These are phyloP conservation scores for Abramis brama DNA, from an alignment of 2,113 vertebrate species.

Conservation along the genomic window DNA sequence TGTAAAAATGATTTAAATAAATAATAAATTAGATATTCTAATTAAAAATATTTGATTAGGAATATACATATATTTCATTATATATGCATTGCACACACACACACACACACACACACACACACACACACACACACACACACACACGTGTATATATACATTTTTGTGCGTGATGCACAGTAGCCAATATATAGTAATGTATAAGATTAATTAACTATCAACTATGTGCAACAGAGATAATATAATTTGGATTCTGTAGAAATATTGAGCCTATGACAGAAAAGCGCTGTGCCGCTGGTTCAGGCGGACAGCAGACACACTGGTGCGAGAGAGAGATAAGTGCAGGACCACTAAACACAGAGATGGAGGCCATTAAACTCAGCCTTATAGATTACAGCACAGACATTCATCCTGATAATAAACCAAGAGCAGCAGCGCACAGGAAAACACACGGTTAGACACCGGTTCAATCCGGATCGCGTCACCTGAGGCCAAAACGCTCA, in stretches of 20 bases:
- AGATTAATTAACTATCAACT: neutral
- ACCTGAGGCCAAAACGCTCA: neutral
- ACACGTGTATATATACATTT: too few species aligned
- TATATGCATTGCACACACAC: too few species aligned
- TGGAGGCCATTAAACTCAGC: slow-evolving; percentile 30
- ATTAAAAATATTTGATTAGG: too few species aligned
- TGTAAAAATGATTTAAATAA: too few species aligned
- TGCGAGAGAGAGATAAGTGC: slow-evolving; percentile 16
- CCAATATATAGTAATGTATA: neutral
- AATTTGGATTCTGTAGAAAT: neutral
- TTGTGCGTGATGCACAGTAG: too few species aligned
- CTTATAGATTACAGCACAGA: slow-evolving; percentile 4
- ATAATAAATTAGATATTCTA: too few species aligned
- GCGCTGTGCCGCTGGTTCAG: neutral
- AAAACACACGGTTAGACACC: neutral
- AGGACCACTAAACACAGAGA: slow-evolving; percentile 13
- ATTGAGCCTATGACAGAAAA: neutral
- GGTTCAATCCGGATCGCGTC: neutral
- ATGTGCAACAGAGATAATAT: neutral
- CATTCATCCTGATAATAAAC: slow-evolving; percentile 34
- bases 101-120: too few species aligned
- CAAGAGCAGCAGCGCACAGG: slow-evolving; percentile 2
- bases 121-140: too few species aligned
- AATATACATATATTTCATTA: too few species aligned
- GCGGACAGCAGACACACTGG: neutral